A percentile compares a stretch with the other conserved stretches of the same genome.
These are phyloP conservation scores for Acronicta psi DNA, from an alignment of 2,888 invertebrate genomes.

Conservation along the genomic window DNA sequence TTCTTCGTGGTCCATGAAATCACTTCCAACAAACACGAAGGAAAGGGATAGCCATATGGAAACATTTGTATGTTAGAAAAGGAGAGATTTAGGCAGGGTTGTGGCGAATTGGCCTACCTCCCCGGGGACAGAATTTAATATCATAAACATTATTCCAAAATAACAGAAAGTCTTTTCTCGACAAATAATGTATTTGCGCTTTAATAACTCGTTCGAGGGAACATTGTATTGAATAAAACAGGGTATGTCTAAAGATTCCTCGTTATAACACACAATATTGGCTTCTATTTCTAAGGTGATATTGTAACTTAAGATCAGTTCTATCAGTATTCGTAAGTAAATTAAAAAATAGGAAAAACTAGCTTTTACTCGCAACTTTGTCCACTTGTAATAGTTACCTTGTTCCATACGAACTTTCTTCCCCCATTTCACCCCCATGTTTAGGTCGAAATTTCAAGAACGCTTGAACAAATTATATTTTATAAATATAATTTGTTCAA, in stretches of 20 bases:
- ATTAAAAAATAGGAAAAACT: too few species aligned
- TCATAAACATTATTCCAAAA: slow-evolving; percentile 65
- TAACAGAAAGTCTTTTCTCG: slow-evolving; percentile 60
- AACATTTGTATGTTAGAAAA: slow-evolving; percentile 37
- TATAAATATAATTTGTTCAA: too few species aligned
- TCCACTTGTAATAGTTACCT: too few species aligned
- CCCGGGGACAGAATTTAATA: slow-evolving; percentile 65
- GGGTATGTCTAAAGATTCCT: slow-evolving; percentile 19
- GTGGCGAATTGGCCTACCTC: slow-evolving; percentile 54
- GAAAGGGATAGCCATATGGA: slow-evolving; percentile 30
- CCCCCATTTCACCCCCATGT: too few species aligned
- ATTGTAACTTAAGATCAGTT: slow-evolving; percentile 21
- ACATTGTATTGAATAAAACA: slow-evolving; percentile 50
- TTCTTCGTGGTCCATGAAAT: slow-evolving; percentile 42
- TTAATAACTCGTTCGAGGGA: slow-evolving; percentile 55
- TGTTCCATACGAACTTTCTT: too few species aligned
- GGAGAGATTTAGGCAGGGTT: slow-evolving; percentile 45
- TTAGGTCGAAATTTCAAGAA: too few species aligned
- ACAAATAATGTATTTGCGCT: slow-evolving; percentile 56
- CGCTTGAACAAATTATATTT: too few species aligned
- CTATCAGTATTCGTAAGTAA: neutral
- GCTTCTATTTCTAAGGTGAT: slow-evolving; percentile 16
- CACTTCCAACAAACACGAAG: slow-evolving; percentile 39
- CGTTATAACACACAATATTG: slow-evolving; percentile 2
- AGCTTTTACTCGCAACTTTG: too few species aligned